These are phyloP conservation scores for Agonopterix heracliana DNA, from an alignment of 2,888 invertebrate species.

Conservation along the genomic window DNA sequence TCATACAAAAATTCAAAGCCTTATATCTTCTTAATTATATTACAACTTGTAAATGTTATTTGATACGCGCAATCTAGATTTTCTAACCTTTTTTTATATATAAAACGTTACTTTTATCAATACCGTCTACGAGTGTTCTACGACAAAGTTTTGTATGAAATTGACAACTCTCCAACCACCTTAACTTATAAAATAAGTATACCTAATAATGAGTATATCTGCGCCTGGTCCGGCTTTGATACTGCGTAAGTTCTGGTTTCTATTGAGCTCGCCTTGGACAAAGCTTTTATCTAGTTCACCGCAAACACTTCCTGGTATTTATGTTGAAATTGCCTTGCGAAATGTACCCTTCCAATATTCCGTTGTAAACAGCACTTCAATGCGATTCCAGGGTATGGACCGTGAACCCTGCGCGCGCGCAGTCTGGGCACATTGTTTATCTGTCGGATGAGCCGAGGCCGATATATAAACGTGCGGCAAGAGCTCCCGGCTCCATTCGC, in stretches of 20 bases:
- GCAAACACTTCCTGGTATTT: constrained; percentile 39
- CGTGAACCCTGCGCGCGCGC: constrained; percentile 66
- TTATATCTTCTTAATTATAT: too few species aligned
- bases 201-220: too few species aligned
- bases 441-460: constrained; percentile 71
- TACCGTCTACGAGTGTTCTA: too few species aligned
- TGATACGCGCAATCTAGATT: too few species aligned
- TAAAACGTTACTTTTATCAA: too few species aligned
- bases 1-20: too few species aligned
- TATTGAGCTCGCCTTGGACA: constrained; percentile 23
- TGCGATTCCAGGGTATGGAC: constrained; percentile 63
- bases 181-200: too few species aligned
- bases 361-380: constrained; percentile 40
- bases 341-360: constrained; percentile 44
- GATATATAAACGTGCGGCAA: constrained; percentile 63
- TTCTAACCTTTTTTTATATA: too few species aligned
- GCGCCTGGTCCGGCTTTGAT: background rate
- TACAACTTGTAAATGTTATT: too few species aligned
- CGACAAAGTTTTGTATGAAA: too few species aligned
- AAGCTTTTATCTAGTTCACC: constrained; percentile 20
- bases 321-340: constrained; percentile 32
- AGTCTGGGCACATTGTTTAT: constrained; percentile 34
- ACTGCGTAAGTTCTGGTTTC: constrained; percentile 23
- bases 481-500: constrained; percentile 70
- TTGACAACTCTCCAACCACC: too few species aligned